Conservation (phyloP, 2,113 vertebrate genomes). For the Anguilla japonica region DNA sequence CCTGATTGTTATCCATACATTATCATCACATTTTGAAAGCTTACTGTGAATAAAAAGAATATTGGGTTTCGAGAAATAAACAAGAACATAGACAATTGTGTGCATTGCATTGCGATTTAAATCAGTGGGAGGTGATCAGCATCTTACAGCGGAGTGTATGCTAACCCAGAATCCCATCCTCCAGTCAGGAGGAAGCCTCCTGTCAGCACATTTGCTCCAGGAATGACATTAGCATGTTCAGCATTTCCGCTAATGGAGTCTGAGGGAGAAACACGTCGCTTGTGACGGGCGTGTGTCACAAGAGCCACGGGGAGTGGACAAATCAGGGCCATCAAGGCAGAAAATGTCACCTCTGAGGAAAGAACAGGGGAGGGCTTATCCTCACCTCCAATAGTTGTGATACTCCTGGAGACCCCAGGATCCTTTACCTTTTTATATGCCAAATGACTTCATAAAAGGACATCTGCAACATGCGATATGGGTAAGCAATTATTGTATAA, state of each 20-base stretch:
- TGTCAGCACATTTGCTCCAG: conserved; percentile 51
- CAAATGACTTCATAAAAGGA: neutral
- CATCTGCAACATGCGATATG: neutral
- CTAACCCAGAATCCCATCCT: conserved; percentile 49
- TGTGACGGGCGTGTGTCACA: neutral
- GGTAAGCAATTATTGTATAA: neutral
- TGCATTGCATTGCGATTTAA: conserved; percentile 26
- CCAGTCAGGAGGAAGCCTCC: conserved; percentile 43
- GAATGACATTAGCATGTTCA: conserved; percentile 59
- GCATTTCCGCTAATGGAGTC: conserved; percentile 53
- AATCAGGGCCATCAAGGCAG: neutral
- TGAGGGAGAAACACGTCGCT: neutral
- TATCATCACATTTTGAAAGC: no score
- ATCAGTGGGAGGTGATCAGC: neutral
- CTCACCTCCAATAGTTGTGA: neutral
- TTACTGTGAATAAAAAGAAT: no score
- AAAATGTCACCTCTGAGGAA: conserved; percentile 38
- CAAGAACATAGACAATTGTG: neutral
- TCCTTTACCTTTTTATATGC: neutral
- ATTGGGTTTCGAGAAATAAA: no score
- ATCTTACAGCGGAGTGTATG: conserved; percentile 43
- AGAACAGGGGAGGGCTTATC: conserved; percentile 35
- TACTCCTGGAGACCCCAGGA: neutral
- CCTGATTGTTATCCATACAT: neutral
- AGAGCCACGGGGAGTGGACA: neutral